Conservation (phyloP, 2,113 vertebrate species). For the Myotis lucifugus region DNA sequence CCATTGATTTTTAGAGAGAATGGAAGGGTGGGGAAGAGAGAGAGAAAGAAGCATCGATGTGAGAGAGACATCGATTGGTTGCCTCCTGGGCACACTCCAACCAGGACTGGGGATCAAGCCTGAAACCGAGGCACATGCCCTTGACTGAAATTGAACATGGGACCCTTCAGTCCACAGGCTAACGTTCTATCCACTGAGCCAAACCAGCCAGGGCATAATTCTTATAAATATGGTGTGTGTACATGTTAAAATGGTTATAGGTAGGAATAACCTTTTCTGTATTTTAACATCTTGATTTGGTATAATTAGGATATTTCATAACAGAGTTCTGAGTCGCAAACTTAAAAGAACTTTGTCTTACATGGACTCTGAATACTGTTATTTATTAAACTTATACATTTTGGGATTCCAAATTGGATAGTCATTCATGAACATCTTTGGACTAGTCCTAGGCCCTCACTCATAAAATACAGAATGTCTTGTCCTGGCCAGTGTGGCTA, state of each 20-base stretch:
- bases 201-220: not conserved
- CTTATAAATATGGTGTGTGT: not conserved
- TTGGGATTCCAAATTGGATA: constrained; percentile 6
- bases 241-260: not conserved
- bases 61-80: too few relatives aligned
- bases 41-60: too few relatives aligned
- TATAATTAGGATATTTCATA: constrained; percentile 8
- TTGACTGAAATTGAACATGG: too few relatives aligned
- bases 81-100: too few relatives aligned
- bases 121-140: too few relatives aligned
- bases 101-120: too few relatives aligned
- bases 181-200: too few relatives aligned
- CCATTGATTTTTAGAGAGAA: too few relatives aligned
- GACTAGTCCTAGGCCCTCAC: not conserved
- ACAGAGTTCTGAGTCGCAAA: not conserved
- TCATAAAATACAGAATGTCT: constrained; percentile 12
- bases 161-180: too few relatives aligned
- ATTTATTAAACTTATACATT: not conserved
- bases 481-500: not conserved
- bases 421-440: not conserved
- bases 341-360: constrained; percentile 14
- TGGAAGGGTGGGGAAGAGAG: too few relatives aligned
- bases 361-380: not conserved
- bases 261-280: not conserved
- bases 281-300: not conserved